Percentiles rank a stretch among this genome's conserved stretches.
Evolutionary conservation across 1,140 invertebrate species (phyloP).

Genomic region (Pemphigus obesinymphae): DNA sequence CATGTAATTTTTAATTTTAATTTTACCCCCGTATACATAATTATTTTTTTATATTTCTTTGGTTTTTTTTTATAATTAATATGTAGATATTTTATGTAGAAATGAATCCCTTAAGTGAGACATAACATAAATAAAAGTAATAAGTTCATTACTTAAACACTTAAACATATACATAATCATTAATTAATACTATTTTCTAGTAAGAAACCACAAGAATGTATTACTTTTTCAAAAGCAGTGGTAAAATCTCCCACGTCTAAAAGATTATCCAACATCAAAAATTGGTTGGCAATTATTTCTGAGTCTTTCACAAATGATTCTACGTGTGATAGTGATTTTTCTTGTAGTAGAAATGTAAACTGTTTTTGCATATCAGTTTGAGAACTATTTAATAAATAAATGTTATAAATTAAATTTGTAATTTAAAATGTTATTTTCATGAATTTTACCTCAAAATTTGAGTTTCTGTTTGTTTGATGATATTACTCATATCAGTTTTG

Average conservation of each 20-base stretch:
- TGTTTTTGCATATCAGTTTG: constrained; percentile 19
- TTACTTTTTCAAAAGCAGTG: constrained; percentile 20
- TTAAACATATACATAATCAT: too few relatives aligned
- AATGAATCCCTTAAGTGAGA: too few relatives aligned
- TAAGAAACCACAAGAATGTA: too few relatives aligned
- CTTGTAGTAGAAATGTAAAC: neutral
- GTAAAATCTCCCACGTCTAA: neutral
- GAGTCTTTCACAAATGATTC: neutral
- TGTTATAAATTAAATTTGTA: neutral
- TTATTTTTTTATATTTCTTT: too few relatives aligned
- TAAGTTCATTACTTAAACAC: too few relatives aligned
- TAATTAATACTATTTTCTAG: too few relatives aligned
- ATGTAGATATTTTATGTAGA: too few relatives aligned
- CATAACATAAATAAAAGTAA: too few relatives aligned
- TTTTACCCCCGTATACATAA: too few relatives aligned
- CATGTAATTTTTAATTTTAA: too few relatives aligned
- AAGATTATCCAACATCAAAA: neutral
- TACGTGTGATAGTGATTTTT: neutral
- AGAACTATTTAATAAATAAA: neutral
- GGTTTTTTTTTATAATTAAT: too few relatives aligned
- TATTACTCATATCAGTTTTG: neutral
- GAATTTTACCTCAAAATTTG: neutral
- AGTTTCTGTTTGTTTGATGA: neutral
- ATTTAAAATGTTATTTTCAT: neutral
- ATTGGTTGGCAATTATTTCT: neutral